Evolutionary conservation across 2,888 invertebrate genomes (phyloP).

Genomic region (Melanotus villosus): DNA sequence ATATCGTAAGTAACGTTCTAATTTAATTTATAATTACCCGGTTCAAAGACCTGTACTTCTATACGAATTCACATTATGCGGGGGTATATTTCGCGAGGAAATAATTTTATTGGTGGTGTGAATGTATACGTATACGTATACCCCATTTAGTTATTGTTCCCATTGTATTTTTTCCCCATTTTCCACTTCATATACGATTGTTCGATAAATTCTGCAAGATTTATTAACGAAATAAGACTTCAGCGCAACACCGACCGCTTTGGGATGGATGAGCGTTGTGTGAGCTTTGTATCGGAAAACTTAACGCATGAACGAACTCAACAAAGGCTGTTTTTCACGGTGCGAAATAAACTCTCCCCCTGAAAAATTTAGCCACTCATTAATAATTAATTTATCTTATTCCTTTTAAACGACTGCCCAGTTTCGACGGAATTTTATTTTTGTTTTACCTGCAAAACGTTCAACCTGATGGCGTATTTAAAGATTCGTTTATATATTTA

Average conservation of each 20-base stretch:
- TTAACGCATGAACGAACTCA: constrained; percentile 32
- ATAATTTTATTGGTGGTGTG: too few species aligned
- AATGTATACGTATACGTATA: too few species aligned
- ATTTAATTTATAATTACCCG: too few species aligned
- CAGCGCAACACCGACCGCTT: constrained; percentile 30
- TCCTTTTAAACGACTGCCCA: neutral
- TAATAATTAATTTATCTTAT: constrained; percentile 22
- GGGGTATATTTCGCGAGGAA: too few species aligned
- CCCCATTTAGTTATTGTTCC: too few species aligned
- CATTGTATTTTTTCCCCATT: constrained; percentile 12
- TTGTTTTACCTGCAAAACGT: too few species aligned
- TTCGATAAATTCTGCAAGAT: constrained; percentile 38
- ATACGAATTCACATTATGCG: too few species aligned
- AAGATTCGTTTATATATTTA: too few species aligned
- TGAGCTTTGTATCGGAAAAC: constrained; percentile 41
- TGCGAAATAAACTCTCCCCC: neutral
- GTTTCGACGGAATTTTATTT: too few species aligned
- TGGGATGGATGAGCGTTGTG: constrained; percentile 33
- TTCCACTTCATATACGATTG: constrained; percentile 16
- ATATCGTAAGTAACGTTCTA: too few species aligned
- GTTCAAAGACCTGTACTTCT: too few species aligned
- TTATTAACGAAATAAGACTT: constrained; percentile 43
- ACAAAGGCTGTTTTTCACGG: constrained; percentile 23
- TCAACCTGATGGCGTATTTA: too few species aligned
- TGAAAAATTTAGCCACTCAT: constrained; percentile 26